phyloP scores from a whole-genome alignment of 2,113 vertebrate genomes.

The Hippocampus guttulatus region DNA sequence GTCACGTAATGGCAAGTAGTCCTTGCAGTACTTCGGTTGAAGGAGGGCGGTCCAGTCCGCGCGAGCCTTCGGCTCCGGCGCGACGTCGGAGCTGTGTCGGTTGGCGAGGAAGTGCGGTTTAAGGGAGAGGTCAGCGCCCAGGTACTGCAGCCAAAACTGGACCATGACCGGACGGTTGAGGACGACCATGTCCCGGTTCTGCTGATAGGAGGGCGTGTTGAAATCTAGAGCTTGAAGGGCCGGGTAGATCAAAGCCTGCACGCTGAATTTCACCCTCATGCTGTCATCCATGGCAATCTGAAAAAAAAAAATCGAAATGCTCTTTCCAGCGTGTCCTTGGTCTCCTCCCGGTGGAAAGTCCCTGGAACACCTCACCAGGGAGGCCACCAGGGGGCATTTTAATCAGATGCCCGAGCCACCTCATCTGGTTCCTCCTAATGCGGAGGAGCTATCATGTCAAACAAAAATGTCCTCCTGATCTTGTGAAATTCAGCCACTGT shows the following conservation, averaged over 20 bases:
- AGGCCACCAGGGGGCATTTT: no score
- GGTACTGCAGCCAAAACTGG: constrained; percentile 86
- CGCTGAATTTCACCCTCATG: constrained; percentile 55
- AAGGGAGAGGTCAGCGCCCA: constrained; percentile 73
- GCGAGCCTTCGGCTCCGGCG: constrained; percentile 68
- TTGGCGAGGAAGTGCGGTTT: constrained; percentile 74
- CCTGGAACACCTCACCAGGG: no score
- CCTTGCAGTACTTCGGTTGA: constrained; percentile 70
- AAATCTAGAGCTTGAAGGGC: constrained; percentile 88
- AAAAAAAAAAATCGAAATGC: not conserved
- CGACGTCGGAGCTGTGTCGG: constrained; percentile 79
- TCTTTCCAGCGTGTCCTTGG: no score
- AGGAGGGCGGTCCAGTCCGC: constrained; percentile 83
- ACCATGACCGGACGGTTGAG: constrained; percentile 75
- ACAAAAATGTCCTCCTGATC: not conserved
- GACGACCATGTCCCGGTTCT: constrained; percentile 75
- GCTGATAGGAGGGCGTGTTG: constrained; percentile 84
- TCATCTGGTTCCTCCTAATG: no score
- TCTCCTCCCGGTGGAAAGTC: no score
- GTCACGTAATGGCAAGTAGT: constrained; percentile 66
- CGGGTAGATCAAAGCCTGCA: constrained; percentile 86
- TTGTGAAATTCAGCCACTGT: no score
- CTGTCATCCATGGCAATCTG: constrained; percentile 53
- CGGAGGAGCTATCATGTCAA: not conserved
- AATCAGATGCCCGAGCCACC: no score